Evolutionary conservation across 64 coral and sea anemone species (phyloP).

Genomic region (Pocillopora damicornis): DNA sequence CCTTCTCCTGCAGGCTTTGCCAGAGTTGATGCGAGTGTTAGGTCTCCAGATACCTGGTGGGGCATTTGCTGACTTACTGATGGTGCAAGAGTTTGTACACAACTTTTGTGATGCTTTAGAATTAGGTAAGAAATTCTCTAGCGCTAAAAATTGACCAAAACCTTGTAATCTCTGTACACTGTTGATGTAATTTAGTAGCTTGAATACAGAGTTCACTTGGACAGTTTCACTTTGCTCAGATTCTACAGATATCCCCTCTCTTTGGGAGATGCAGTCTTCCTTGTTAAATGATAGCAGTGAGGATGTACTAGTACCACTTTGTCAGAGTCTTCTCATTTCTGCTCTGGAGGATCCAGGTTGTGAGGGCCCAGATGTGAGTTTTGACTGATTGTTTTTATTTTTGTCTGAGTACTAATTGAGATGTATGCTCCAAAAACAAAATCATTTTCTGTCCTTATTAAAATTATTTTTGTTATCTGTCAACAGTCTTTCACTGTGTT

Average conservation of each 20-base stretch:
- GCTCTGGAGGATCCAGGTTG: conserved; percentile 91
- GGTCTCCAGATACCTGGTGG: conserved; percentile 74
- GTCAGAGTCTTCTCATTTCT: conserved; percentile 69
- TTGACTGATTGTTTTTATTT: background rate
- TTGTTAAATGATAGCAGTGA: conserved; percentile 85
- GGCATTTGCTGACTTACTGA: conserved; percentile 94
- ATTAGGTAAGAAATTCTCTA: conserved; percentile 45
- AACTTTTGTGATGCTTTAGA: conserved; percentile 96
- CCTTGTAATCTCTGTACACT: background rate
- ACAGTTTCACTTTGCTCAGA: conserved; percentile 44
- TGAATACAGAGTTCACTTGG: background rate
- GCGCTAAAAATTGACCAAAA: background rate
- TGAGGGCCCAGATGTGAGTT: conserved; percentile 87
- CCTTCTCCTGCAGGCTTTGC: conserved; percentile 55
- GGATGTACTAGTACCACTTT: conserved; percentile 81
- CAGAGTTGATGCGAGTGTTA: conserved; percentile 54
- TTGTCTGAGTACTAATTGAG: no score
- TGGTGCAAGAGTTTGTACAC: conserved; percentile 95
- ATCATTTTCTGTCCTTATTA: background rate
- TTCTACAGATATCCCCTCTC: conserved; percentile 71
- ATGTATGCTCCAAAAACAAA: no score
- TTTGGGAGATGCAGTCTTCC: conserved; percentile 93
- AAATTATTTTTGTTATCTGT: conserved; percentile 11
- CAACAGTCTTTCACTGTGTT: conserved; percentile 78
- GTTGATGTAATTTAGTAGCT: no score